Evolutionary conservation across 2,888 invertebrate genomes (phyloP), one percentile per base, ranked within the genome.

Genomic region (Agrotis clavis): DNA sequence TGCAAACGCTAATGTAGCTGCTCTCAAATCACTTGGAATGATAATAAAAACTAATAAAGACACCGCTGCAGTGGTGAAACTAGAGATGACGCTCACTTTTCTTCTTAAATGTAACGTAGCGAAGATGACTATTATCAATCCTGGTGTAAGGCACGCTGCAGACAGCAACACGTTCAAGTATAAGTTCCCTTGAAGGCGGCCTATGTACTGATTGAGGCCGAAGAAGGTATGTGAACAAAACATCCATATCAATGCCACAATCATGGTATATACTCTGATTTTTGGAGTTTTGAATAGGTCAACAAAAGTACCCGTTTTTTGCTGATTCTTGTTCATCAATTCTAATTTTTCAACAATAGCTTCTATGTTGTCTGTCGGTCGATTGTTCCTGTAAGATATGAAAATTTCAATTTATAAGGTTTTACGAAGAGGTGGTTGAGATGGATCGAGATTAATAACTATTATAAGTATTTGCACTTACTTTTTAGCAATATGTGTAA

Each of bases 151-250:
- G 50, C 89, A 90, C 2, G 88, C 83, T 9, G 94, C 98, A 18
- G 98, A 98, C 7, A 98, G 91, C 65, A 98, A 97, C 56, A 98
- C 98, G 89, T 98, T 99, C 3, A 98, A 79, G 89, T 98, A 99
- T 66, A 98, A 97, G 87, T 98, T 97, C 4, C 98, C 98, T 67
- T 97, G 97, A 19, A 98, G 94, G 75, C 97, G 97, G 0, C 98
- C 98, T 64, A 98, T 97, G 89, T 98, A 98, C 88, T 98, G 98
- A 30, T 98, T 97, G 53, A 98, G 96, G 0, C 98, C 98, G 86
- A 98, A 99, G 92, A 98, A 98, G 63, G 98, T 97, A 90, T 98
- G 97, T 7, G 98, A 97, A 70, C 98, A 98, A 7, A 98, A 98
- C 77, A 98, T 94, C 99, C 98, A 98, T 83, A 97, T 97, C 75